Evolutionary conservation across 2,888 invertebrate species (phyloP).

Genomic region (Himalopsyche japonica): DNA sequence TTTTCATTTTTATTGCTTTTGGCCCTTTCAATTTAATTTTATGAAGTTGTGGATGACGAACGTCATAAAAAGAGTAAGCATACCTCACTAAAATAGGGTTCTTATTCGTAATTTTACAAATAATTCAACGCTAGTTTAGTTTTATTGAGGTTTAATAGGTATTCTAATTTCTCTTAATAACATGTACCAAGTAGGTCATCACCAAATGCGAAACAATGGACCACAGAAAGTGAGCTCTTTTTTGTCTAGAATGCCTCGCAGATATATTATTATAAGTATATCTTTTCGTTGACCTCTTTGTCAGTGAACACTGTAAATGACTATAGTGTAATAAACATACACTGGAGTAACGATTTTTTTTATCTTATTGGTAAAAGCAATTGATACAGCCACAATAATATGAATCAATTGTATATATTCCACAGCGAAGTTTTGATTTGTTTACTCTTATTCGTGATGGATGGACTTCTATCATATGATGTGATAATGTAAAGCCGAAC

Average conservation of each 20-base stretch:
- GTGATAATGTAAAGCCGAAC: too few species aligned
- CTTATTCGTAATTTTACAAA: not conserved
- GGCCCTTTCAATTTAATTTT: not conserved
- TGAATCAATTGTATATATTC: not conserved
- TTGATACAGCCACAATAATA: not conserved
- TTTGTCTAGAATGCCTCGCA: not conserved
- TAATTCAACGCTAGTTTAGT: not conserved
- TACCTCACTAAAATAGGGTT: not conserved
- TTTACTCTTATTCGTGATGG: too few species aligned
- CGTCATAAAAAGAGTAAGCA: not conserved
- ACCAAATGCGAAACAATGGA: not conserved
- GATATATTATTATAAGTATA: not conserved
- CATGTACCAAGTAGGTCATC: not conserved
- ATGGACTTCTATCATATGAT: too few species aligned
- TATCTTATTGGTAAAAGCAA: not conserved
- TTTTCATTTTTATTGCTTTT: not conserved
- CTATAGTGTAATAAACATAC: not conserved
- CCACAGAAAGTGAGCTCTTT: not conserved
- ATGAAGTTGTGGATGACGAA: not conserved
- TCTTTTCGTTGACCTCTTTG: not conserved
- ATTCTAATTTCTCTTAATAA: not conserved
- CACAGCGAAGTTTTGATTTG: not conserved
- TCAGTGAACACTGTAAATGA: not conserved
- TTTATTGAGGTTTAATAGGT: not conserved
- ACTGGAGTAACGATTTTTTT: not conserved